Percentiles rank a stretch among this genome's conserved stretches.
phyloP scores from a whole-genome alignment of 64 coral and sea anemone species.

The Exaiptasia diaphana region DNA sequence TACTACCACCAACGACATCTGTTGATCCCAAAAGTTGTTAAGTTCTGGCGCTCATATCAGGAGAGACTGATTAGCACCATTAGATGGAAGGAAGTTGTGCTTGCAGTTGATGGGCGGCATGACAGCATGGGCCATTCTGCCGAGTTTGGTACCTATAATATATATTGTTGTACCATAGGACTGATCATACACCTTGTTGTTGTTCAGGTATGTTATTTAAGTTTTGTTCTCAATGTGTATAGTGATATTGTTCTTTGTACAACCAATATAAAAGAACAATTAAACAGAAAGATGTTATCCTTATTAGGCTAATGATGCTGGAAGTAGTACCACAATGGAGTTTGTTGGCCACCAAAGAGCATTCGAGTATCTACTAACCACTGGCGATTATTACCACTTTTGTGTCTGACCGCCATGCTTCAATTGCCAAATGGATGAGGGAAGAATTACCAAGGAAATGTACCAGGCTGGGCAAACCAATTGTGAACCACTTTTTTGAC shows the following conservation, averaged over 20 bases:
- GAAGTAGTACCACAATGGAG: constrained; percentile 49
- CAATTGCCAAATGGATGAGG: constrained; percentile 38
- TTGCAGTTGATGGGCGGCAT: constrained; percentile 19
- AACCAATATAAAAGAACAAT: background rate
- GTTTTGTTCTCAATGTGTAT: background rate
- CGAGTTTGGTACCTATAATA: background rate
- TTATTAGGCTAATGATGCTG: constrained; percentile 28
- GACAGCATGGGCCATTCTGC: constrained; percentile 32
- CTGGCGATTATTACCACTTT: constrained; percentile 29
- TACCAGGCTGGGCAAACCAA: constrained; percentile 23
- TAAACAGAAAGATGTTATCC: too few relatives aligned
- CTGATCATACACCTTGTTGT: background rate
- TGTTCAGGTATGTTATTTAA: background rate
- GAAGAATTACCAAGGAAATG: constrained; percentile 6
- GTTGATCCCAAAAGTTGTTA: background rate
- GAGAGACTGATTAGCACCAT: background rate
- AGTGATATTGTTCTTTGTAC: background rate
- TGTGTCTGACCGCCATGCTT: constrained; percentile 20
- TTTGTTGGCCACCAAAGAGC: constrained; percentile 29
- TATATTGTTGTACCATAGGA: constrained; percentile 5
- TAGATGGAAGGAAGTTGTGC: background rate
- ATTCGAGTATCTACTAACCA: constrained; percentile 21
- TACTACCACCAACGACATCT: constrained; percentile 24
- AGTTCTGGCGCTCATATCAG: constrained; percentile 12
- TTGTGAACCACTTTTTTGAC: constrained; percentile 39